Evolutionary conservation across 1,140 invertebrate species (phyloP).

Genomic region (Psix sp.): DNA sequence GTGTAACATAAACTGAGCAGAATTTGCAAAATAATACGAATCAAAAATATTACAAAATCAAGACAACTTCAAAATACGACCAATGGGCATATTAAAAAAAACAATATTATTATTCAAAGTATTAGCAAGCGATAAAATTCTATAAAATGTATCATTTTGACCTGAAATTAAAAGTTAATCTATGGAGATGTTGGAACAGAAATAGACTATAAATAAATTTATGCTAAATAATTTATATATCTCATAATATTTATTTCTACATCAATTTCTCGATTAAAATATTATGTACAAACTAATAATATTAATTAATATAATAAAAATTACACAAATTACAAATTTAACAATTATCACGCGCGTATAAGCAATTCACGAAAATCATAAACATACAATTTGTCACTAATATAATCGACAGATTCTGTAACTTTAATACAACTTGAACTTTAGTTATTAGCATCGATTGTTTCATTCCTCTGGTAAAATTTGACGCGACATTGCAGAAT

Average conservation of each 20-base stretch:
- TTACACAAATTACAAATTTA: slow-evolving; percentile 57
- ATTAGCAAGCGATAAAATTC: no score
- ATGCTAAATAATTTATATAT: no score
- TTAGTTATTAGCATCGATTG: not conserved
- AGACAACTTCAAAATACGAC: no score
- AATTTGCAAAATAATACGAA: no score
- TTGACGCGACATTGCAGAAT: slow-evolving; percentile 3
- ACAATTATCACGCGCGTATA: slow-evolving; percentile 52
- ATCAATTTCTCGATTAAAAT: slow-evolving; percentile 51
- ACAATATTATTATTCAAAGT: no score
- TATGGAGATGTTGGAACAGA: no score
- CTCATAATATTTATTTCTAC: slow-evolving; percentile 51
- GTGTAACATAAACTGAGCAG: no score
- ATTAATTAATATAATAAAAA: slow-evolving; percentile 58
- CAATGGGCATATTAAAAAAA: no score
- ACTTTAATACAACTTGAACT: not conserved
- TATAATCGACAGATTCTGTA: slow-evolving; percentile 3
- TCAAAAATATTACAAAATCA: no score
- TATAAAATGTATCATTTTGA: no score
- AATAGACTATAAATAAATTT: no score
- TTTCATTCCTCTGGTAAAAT: not conserved
- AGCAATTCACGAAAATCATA: slow-evolving; percentile 40
- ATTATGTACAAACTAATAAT: slow-evolving; percentile 57
- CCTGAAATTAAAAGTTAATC: no score
- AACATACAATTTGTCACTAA: slow-evolving; percentile 39